Conservation (phyloP, 2,797 vertebrate species). For the Tokudaia tokunoshimensis region DNA sequence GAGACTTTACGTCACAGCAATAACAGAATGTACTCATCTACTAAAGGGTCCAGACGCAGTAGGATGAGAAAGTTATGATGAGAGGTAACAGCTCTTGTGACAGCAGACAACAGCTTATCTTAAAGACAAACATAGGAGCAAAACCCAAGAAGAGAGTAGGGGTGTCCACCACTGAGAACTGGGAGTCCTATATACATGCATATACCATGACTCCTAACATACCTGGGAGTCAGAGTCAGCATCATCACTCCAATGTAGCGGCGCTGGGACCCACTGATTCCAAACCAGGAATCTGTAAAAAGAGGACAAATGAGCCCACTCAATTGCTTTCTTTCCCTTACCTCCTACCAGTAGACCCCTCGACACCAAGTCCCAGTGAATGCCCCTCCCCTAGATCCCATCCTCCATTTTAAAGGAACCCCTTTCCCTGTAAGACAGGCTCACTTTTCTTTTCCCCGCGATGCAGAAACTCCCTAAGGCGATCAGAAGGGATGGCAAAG, state of each 20-base stretch:
- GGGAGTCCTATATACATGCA: too few relatives aligned
- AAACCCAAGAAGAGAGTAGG: neutral
- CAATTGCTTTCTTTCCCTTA: neutral
- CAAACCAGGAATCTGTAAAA: conserved; percentile 91
- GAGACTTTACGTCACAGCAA: conserved; percentile 27
- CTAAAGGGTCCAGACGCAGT: neutral
- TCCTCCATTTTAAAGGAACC: conserved; percentile 18
- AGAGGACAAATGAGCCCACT: conserved; percentile 38
- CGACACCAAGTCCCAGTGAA: neutral
- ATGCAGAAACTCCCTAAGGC: conserved; percentile 92
- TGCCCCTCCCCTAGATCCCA: neutral
- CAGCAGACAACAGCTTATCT: neutral
- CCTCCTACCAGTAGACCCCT: neutral
- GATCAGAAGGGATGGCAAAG: conserved; percentile 97
- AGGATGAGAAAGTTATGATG: conserved; percentile 1
- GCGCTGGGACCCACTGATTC: conserved; percentile 88
- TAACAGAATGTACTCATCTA: neutral
- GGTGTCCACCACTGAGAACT: neutral
- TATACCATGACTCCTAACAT: neutral
- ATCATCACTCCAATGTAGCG: conserved; percentile 98
- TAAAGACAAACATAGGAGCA: neutral
- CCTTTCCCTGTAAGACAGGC: conserved; percentile 21
- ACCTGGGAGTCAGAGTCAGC: conserved; percentile 96
- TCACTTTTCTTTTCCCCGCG: conserved; percentile 89
- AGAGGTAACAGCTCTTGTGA: conserved; percentile 7